Evolutionary conservation across 2,113 vertebrate genomes (phyloP).

Genomic region (Eurystomus gularis): DNA sequence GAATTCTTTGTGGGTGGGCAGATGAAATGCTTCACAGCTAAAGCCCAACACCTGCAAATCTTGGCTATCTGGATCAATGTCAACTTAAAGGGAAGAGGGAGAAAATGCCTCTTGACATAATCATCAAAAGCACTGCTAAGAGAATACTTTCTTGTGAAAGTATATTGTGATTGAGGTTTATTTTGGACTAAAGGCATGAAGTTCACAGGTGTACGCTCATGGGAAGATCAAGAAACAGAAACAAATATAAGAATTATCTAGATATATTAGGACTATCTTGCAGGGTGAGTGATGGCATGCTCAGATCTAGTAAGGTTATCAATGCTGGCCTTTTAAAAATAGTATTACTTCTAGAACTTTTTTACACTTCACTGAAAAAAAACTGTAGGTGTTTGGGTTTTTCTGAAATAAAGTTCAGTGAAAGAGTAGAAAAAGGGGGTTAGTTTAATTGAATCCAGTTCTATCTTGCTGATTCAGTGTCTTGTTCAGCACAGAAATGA

Average conservation of each 20-base stretch:
- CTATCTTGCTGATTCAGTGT: neutral
- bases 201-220: constrained; percentile 19
- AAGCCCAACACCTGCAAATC: constrained; percentile 57
- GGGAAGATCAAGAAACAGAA: constrained; percentile 20
- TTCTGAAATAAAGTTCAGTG: neutral
- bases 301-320: neutral
- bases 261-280: neutral
- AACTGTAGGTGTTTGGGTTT: neutral
- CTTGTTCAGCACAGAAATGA: neutral
- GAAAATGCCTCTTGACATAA: constrained; percentile 17
- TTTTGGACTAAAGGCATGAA: neutral
- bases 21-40: constrained; percentile 48
- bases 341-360: neutral
- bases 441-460: neutral
- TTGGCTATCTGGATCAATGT: constrained; percentile 28
- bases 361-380: neutral
- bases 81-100: constrained; percentile 24
- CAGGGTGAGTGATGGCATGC: neutral
- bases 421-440: neutral
- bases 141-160: constrained; percentile 2
- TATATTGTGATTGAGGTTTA: constrained; percentile 15
- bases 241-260: neutral
- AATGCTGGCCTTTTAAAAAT: neutral
- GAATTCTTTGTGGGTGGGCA: constrained; percentile 51
- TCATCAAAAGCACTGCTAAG: constrained; percentile 20